These are phyloP conservation scores for Tipula helvola DNA, from an alignment of 2,888 invertebrate species.

Conservation along the genomic window DNA sequence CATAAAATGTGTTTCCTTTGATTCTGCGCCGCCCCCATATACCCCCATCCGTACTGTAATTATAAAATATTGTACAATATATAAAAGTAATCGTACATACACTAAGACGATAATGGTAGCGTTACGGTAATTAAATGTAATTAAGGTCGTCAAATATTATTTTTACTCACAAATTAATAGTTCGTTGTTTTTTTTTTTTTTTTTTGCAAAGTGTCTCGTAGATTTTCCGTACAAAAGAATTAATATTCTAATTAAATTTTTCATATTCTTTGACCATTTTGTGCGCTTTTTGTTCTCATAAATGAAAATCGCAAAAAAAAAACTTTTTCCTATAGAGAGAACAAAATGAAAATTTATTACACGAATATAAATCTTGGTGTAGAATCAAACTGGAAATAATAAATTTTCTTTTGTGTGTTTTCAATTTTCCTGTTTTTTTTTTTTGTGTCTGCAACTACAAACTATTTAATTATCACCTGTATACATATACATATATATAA, in stretches of 20 bases:
- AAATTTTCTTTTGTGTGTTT: background rate
- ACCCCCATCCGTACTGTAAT: background rate
- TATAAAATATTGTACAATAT: background rate
- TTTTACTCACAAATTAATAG: no score
- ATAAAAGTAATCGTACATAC: background rate
- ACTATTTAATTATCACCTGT: background rate
- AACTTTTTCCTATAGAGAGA: background rate
- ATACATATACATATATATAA: background rate
- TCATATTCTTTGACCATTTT: background rate
- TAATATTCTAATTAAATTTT: background rate
- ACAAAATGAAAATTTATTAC: background rate
- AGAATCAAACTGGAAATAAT: background rate
- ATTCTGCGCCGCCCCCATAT: background rate
- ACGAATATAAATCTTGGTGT: background rate
- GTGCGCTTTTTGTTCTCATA: background rate
- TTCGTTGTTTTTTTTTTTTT: background rate
- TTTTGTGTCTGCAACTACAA: background rate
- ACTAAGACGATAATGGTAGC: background rate
- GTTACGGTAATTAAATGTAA: background rate
- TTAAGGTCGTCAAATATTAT: background rate
- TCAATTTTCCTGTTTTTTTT: background rate
- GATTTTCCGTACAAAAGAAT: background rate
- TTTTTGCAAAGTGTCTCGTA: no score
- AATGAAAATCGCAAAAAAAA: background rate
- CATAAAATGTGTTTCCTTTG: background rate